Evolutionary conservation across 2,888 invertebrate species (phyloP), one percentile per base, ranked within the genome.

Genomic region (Heliconius cydno): DNA sequence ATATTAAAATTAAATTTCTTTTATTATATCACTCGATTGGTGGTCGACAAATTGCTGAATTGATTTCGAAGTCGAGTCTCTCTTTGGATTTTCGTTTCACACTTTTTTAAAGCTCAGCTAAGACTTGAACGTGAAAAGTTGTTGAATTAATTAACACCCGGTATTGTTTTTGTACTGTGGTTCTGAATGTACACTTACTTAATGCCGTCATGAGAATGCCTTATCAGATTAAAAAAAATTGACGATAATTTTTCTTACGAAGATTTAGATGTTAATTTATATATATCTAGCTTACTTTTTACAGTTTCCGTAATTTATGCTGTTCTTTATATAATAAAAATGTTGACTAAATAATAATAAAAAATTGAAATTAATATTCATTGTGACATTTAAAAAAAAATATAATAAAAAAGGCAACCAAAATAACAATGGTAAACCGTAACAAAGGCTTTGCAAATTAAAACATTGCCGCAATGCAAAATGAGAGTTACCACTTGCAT

Each of bases 1-100:
- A 86, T 88, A 86, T 88, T 87, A 86, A 88, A 90, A 89, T 88
- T 84, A 85, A 86, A 86, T 88, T 89, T 89, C 86, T 88, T 88
- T 89, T 88, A 88, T 89, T 87, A 86, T 87, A 91, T 90, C 89
- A 87, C 87, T 87, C 86, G 86, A 87, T 82, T 75, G 57, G 52
- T 76, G 67, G 77, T 46, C 63, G 71, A 70, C 63, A 83, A 85
- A 86, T 85, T 82, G 84, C 85, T 87, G 86, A 86, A 88, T 88
- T 88, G 86, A 87, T 86, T 86, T 86, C 82, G 76, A 78, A 79
- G 70, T 80, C 66, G 77, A 65, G 77, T 73, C 60, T 67, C 77
- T 60, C 73, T 80, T 78, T 70, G 22, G 67, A 30, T n/a, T 52
- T 79, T 67, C 70, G 52, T 65, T 77, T 74, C 38, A 65, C 75